Evolutionary conservation across 2,113 vertebrate genomes (phyloP).

Genomic region (Dipodomys merriami): DNA sequence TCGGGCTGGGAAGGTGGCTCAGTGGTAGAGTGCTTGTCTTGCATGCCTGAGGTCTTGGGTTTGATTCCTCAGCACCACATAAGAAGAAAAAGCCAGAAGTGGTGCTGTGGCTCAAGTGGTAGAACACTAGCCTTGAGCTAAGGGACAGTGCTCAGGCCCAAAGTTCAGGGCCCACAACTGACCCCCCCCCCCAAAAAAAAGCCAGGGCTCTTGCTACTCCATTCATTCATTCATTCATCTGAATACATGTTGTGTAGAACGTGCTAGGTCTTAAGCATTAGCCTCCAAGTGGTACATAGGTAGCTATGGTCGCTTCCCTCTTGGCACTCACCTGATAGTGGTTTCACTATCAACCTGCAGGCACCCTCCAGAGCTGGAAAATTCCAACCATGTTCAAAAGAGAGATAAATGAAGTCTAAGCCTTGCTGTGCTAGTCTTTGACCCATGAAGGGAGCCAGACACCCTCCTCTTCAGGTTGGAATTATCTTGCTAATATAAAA

Average conservation of each 20-base stretch:
- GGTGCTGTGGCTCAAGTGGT: too few species aligned
- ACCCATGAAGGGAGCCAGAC: background rate
- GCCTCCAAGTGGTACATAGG: background rate
- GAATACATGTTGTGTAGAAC: background rate
- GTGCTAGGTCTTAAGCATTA: background rate
- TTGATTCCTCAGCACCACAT: too few species aligned
- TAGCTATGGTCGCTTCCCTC: background rate
- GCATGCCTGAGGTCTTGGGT: too few species aligned
- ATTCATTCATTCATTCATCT: background rate
- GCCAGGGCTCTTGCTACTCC: background rate
- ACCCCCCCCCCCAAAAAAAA: background rate
- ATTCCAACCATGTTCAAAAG: background rate
- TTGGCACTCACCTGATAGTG: background rate
- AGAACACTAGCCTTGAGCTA: too few species aligned
- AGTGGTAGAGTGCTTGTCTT: too few species aligned
- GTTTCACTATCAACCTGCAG: background rate
- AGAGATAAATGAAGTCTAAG: background rate
- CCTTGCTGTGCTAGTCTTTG: background rate
- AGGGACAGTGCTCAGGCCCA: too few species aligned
- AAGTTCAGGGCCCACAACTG: too few species aligned
- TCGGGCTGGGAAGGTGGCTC: background rate
- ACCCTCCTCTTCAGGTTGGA: background rate
- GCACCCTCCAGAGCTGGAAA: background rate
- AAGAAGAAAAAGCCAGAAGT: too few species aligned
- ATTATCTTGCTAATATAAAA: background rate